A percentile compares a stretch with the other conserved stretches of the same genome.
Conservation (phyloP, 2,797 vertebrate genomes). For the Atherinosoma microstoma region DNA sequence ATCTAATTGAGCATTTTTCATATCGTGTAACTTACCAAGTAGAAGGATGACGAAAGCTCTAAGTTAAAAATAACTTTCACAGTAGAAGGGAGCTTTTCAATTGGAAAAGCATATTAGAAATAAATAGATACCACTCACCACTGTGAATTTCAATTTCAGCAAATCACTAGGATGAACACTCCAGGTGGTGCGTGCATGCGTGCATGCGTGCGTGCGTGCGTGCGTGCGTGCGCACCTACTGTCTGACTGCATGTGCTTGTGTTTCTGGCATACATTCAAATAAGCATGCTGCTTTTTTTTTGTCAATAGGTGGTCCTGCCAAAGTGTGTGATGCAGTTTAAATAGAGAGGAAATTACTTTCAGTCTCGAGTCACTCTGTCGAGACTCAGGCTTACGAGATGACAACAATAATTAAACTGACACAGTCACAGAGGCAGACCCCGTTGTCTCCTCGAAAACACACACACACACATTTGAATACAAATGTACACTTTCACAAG, state of each 20-base stretch:
- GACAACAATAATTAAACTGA: conserved; percentile 79
- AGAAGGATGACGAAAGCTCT: conserved; percentile 34
- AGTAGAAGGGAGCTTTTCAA: conserved; percentile 54
- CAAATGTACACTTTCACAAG: conserved; percentile 26
- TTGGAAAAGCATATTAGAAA: conserved; percentile 60
- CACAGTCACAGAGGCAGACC: conserved; percentile 58
- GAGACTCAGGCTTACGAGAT: conserved; percentile 47
- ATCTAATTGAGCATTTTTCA: conserved; percentile 27
- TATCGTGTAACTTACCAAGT: conserved; percentile 23
- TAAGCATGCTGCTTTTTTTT: conserved; percentile 50
- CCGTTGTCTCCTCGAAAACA: conserved; percentile 39
- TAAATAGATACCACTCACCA: conserved; percentile 57
- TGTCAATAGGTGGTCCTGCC: conserved; percentile 64
- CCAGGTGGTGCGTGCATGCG: conserved; percentile 53
- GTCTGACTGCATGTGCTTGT: conserved; percentile 27
- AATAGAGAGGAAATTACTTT: conserved; percentile 73
- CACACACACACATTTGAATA: conserved; percentile 11
- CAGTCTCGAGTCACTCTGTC: conserved; percentile 59
- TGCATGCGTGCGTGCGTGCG: conserved; percentile 20
- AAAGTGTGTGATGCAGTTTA: conserved; percentile 59
- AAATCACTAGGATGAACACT: conserved; percentile 43
- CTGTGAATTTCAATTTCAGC: conserved; percentile 62
- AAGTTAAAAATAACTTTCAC: conserved; percentile 45
- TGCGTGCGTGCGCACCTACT: not conserved
- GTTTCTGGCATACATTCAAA: conserved; percentile 57